Conservation (phyloP, 2,888 invertebrate species). For the Cancer borealis region DNA sequence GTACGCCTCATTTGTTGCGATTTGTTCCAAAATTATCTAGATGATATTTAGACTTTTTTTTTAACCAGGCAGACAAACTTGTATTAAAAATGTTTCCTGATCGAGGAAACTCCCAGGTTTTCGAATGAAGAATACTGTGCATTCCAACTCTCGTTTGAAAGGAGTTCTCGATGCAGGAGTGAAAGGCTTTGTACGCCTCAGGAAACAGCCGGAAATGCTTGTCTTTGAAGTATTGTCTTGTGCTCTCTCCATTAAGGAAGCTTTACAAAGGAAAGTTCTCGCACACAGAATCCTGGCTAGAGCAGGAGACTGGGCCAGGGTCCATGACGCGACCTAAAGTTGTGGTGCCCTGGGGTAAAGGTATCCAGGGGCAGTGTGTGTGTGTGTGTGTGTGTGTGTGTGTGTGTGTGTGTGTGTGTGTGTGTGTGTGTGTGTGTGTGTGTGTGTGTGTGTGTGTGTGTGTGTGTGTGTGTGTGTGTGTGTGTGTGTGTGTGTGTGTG, state of each 20-base stretch:
- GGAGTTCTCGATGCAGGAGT: slow-evolving; percentile 29
- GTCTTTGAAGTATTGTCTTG: slow-evolving; percentile 34
- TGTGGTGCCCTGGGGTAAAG: slow-evolving; percentile 24
- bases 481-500: no score
- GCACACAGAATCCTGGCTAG: slow-evolving; percentile 15
- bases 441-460: no score
- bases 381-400: slow-evolving; percentile 7
- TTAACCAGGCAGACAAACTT: not conserved
- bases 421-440: not conserved
- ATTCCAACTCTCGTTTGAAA: slow-evolving; percentile 17
- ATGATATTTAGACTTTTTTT: not conserved
- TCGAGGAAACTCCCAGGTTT: not conserved
- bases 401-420: not conserved
- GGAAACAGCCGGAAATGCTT: slow-evolving; percentile 31
- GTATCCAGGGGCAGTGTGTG: not conserved
- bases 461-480: no score
- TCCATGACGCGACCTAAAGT: slow-evolving; percentile 34
- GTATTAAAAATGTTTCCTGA: slow-evolving; percentile 10
- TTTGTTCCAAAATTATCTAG: not conserved
- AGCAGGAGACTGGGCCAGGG: not conserved
- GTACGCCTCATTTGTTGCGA: not conserved
- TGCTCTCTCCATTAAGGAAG: slow-evolving; percentile 40
- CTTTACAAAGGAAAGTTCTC: slow-evolving; percentile 36
- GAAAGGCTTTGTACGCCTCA: slow-evolving; percentile 40
- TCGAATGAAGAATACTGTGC: slow-evolving; percentile 21